phyloP scores from a whole-genome alignment of 2,797 vertebrate species.

The Erithacus rubecula region DNA sequence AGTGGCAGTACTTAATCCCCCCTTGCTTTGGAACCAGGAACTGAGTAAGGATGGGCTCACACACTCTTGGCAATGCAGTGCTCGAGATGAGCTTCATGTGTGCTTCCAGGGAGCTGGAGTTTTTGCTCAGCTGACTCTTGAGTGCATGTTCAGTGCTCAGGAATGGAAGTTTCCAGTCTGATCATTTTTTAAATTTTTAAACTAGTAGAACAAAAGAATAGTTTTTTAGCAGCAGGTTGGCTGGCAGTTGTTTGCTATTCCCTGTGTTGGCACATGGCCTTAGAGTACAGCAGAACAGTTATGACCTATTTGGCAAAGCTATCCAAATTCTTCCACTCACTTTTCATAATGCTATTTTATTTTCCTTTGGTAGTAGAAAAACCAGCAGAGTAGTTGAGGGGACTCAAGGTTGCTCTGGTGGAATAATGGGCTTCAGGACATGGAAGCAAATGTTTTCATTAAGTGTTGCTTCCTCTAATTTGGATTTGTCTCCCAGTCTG shows the following conservation, averaged over 20 bases:
- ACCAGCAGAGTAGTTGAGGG: background rate
- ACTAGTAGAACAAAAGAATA: background rate
- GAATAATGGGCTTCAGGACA: background rate
- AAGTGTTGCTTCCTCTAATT: accelerated
- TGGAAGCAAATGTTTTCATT: background rate
- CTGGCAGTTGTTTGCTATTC: background rate
- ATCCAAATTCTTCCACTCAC: background rate
- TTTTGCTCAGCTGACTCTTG: background rate
- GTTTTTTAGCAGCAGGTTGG: background rate
- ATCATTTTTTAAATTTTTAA: background rate
- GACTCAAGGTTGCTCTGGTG: background rate
- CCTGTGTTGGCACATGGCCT: background rate
- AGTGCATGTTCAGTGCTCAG: background rate
- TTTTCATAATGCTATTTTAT: background rate
- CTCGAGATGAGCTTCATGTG: background rate
- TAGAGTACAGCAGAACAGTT: background rate
- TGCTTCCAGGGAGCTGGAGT: background rate
- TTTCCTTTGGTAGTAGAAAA: background rate
- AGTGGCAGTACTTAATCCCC: background rate
- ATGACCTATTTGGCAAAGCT: conserved; percentile 31
- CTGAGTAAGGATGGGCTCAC: background rate
- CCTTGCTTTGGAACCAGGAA: background rate
- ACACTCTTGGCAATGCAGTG: background rate
- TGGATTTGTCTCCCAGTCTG: background rate
- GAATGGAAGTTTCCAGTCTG: background rate